These are phyloP conservation scores for Mimachlamys varia DNA, from an alignment of 2,888 invertebrate species.

Conservation along the genomic window DNA sequence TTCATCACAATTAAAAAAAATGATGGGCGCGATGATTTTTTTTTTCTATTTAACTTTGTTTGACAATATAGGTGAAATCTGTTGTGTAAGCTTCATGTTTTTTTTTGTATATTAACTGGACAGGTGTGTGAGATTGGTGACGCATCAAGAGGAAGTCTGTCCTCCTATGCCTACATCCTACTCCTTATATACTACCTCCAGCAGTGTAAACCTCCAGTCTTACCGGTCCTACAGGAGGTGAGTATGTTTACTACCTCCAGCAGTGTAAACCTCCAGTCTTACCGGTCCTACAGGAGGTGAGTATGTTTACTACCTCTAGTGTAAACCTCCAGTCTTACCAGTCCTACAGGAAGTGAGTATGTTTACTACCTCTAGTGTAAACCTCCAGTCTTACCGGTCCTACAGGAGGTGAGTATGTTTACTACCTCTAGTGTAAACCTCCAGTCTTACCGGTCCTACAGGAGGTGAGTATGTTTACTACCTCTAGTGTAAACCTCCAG, in stretches of 20 bases:
- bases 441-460: not conserved
- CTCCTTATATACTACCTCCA: constrained; percentile 85
- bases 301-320: not conserved
- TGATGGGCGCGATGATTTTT: too few species aligned
- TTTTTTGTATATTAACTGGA: too few species aligned
- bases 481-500: not conserved
- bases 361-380: not conserved
- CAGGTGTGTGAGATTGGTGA: constrained; percentile 84
- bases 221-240: constrained; percentile 85
- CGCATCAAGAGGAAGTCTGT: constrained; percentile 85
- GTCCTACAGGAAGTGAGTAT: not conserved
- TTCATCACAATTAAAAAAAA: too few species aligned
- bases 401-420: not conserved
- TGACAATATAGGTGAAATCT: too few species aligned
- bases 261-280: not conserved
- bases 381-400: not conserved
- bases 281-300: not conserved
- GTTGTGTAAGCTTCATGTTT: too few species aligned
- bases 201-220: constrained; percentile 83
- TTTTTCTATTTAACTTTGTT: too few species aligned
- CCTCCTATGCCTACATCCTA: constrained; percentile 85
- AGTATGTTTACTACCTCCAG: constrained; percentile 28
- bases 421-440: not conserved
- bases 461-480: not conserved
- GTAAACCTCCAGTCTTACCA: not conserved